phyloP scores from a whole-genome alignment of 2,113 vertebrate species.

The human region GRCh38 chrX:17861501-17862000 shows the following conservation, averaged over 20 bases:
- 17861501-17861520: not conserved
- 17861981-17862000: slow-evolving; percentile 25
- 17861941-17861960: not conserved
- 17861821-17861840: slow-evolving; percentile 49
- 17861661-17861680: not conserved
- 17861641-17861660: not conserved
- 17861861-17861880: slow-evolving; percentile 11
- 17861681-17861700: not conserved
- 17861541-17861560: not conserved
- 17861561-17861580: not conserved
- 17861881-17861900: not conserved
- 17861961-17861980: slow-evolving; percentile 43
- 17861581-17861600: slow-evolving; percentile 30
- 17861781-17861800: not conserved
- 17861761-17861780: slow-evolving; percentile 2
- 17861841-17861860: not conserved
- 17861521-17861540: not conserved
- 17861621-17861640: not conserved
- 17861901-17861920: not conserved
- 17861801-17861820: slow-evolving; percentile 33
- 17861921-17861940: slow-evolving; percentile 1
- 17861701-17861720: not conserved
- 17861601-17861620: slow-evolving; percentile 18
- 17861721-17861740: not conserved
- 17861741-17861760: slow-evolving; percentile 17